Conservation (phyloP, 2,797 vertebrate genomes). For the Gorsachius magnificus region DNA sequence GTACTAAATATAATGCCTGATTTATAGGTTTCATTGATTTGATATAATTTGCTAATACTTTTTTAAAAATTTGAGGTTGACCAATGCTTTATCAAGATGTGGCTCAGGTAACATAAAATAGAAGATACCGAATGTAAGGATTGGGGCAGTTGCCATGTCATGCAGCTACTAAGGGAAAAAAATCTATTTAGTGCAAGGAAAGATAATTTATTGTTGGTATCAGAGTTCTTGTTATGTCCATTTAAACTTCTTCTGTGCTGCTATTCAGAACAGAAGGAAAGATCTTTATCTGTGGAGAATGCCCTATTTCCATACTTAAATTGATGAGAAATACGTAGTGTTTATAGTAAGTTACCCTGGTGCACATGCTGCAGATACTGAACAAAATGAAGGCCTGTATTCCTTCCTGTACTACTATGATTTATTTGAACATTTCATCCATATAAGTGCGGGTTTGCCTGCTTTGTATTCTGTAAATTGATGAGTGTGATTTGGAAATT, state of each 20-base stretch:
- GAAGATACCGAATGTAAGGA: not conserved
- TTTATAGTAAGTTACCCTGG: not conserved
- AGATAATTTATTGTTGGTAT: not conserved
- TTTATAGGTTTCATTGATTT: not conserved
- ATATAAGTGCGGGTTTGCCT: rapidly evolving
- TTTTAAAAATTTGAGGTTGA: not conserved
- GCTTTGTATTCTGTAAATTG: not conserved
- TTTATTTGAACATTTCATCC: not conserved
- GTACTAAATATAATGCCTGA: not conserved
- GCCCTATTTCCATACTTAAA: not conserved
- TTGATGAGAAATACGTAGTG: not conserved
- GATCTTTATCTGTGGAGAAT: not conserved
- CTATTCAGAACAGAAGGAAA: not conserved
- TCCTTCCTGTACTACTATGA: not conserved
- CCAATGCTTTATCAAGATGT: not conserved
- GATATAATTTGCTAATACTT: not conserved
- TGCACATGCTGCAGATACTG: not conserved
- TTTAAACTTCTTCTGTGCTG: not conserved
- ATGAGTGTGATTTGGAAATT: not conserved
- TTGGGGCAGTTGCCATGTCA: not conserved
- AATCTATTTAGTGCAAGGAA: not conserved
- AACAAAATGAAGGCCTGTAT: not conserved
- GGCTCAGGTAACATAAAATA: not conserved
- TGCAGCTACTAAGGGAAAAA: not conserved
- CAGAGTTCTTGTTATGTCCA: not conserved